Evolutionary conservation across 2,113 vertebrate genomes (phyloP).

Genomic region (Cebidichthys violaceus): DNA sequence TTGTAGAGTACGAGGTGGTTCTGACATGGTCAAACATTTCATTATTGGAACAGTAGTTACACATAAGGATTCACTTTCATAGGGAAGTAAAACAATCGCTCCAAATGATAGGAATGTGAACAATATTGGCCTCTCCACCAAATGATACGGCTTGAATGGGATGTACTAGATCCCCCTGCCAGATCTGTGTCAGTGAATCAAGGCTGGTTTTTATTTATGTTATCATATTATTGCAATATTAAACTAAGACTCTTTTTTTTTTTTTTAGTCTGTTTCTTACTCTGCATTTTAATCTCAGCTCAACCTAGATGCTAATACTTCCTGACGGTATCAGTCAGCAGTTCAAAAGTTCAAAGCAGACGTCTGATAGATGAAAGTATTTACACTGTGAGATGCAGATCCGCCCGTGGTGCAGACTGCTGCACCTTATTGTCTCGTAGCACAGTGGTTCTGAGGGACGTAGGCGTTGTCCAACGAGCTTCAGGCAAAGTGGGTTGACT

Average conservation of each 20-base stretch:
- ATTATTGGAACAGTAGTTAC: too few relatives aligned
- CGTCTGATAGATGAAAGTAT: neutral
- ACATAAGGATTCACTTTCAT: too few relatives aligned
- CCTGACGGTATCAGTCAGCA: neutral
- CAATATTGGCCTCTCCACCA: neutral
- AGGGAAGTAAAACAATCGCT: neutral
- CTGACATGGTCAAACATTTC: neutral
- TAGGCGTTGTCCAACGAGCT: neutral
- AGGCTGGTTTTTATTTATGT: neutral
- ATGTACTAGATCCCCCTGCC: neutral
- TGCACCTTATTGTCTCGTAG: constrained; percentile 27
- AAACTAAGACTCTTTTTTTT: neutral
- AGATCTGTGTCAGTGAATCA: neutral
- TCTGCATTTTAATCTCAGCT: neutral
- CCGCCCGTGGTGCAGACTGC: neutral
- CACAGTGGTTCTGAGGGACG: neutral
- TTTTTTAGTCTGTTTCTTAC: neutral
- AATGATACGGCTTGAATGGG: neutral
- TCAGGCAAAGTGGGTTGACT: neutral
- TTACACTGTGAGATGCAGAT: constrained; percentile 4
- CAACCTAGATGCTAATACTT: neutral
- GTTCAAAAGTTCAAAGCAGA: constrained; percentile 26
- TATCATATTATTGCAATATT: neutral
- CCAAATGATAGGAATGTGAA: neutral
- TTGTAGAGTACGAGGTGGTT: neutral